phyloP scores from a whole-genome alignment of 2,888 invertebrate species.

The Phymatocera aterrima region DNA sequence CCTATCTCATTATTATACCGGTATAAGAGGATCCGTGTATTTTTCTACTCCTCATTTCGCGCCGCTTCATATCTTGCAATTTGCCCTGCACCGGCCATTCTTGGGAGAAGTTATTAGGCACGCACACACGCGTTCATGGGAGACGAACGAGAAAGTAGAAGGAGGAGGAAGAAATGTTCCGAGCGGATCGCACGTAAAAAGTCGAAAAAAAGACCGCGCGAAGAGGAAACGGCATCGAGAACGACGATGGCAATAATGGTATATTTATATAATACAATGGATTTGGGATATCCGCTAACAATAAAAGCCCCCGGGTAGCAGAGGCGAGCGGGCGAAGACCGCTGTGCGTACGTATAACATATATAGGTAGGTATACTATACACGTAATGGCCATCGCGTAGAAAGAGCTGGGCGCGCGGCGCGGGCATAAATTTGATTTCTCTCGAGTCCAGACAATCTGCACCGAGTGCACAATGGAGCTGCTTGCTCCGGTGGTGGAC shows the following conservation, averaged over 20 bases:
- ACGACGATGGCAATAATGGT: background rate
- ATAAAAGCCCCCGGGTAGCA: background rate
- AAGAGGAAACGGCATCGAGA: background rate
- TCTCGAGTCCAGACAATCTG: background rate
- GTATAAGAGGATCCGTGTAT: no score
- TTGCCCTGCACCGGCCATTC: no score
- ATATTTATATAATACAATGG: background rate
- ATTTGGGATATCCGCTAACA: conserved; percentile 1
- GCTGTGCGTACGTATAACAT: background rate
- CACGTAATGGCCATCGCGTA: conserved; percentile 23
- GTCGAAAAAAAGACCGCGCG: background rate
- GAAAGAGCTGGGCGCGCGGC: no score
- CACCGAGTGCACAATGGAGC: conserved; percentile 35
- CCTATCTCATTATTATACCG: no score
- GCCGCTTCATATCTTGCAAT: no score
- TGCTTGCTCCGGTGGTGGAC: conserved; percentile 25
- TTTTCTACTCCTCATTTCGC: no score
- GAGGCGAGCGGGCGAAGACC: background rate
- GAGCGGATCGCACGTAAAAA: background rate
- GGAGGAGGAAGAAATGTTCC: background rate
- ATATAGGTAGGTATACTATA: no score
- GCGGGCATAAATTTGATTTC: conserved; percentile 40
- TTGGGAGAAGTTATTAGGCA: no score
- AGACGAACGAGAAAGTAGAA: no score
- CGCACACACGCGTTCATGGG: no score